Conservation (phyloP, 2,113 vertebrate species). For the Scophthalmus maximus region DNA sequence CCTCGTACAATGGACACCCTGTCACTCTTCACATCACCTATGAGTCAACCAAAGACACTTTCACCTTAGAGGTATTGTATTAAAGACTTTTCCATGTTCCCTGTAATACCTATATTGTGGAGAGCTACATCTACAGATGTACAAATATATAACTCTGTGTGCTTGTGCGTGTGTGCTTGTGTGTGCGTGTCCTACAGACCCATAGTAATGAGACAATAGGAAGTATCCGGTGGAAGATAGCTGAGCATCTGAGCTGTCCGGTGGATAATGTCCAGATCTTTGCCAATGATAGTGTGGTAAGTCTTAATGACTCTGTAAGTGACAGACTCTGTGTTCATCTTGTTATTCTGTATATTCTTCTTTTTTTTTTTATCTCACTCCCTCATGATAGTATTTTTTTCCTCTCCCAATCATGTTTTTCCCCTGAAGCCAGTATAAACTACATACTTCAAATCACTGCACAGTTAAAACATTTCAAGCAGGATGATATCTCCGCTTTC, state of each 20-base stretch:
- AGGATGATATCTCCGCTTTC: not conserved
- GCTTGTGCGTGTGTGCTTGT: constrained; percentile 28
- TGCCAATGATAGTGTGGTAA: constrained; percentile 97
- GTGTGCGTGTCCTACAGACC: constrained; percentile 86
- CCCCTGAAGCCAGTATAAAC: constrained; percentile 26
- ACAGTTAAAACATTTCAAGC: not conserved
- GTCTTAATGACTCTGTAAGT: constrained; percentile 52
- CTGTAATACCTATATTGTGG: not conserved
- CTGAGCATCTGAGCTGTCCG: constrained; percentile 95
- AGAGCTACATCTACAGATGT: constrained; percentile 11
- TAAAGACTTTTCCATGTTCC: too few species aligned
- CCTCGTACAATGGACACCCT: constrained; percentile 97
- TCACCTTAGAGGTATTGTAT: constrained; percentile 92
- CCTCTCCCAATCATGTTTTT: constrained; percentile 26
- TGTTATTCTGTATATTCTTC: not conserved
- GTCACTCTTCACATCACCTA: constrained; percentile 95
- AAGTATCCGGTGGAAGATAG: constrained; percentile 97
- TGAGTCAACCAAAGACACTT: constrained; percentile 99
- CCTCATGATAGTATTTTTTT: constrained; percentile 28
- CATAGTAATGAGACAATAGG: constrained; percentile 98
- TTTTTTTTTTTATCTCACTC: constrained; percentile 17
- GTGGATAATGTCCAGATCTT: constrained; percentile 99
- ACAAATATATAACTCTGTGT: not conserved
- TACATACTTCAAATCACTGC: not conserved
- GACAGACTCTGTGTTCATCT: not conserved